These are phyloP conservation scores for Eurypyga helias DNA, from an alignment of 2,113 vertebrate species.

Conservation along the genomic window DNA sequence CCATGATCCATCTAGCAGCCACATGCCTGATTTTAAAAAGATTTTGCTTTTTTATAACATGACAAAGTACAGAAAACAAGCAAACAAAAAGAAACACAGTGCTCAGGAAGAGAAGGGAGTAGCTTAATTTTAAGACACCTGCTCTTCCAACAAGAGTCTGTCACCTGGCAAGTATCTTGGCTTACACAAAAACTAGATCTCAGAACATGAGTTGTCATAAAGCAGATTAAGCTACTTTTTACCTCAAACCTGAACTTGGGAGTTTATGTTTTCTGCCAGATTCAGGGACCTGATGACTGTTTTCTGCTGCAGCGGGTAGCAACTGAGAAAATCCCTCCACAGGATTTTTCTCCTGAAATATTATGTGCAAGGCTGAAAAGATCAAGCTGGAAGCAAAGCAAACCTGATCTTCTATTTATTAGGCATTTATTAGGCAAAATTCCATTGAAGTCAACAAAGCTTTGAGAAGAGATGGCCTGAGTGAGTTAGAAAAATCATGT, in stretches of 20 bases:
- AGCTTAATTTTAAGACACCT: neutral
- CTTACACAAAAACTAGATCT: neutral
- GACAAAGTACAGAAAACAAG: neutral
- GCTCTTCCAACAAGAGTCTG: neutral
- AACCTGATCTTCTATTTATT: neutral
- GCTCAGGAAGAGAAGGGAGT: neutral
- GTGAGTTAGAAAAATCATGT: neutral
- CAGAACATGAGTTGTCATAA: neutral
- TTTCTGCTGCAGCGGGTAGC: neutral
- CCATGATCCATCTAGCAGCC: neutral
- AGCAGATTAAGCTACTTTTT: neutral
- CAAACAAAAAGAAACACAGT: neutral
- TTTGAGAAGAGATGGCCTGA: neutral
- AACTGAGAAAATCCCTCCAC: neutral
- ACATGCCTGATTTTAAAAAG: neutral
- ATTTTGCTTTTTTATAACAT: neutral
- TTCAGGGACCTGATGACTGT: neutral
- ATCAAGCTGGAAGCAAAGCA: neutral
- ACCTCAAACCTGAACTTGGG: neutral
- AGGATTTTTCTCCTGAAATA: neutral
- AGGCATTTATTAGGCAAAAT: neutral
- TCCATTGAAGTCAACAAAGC: neutral
- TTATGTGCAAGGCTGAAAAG: neutral
- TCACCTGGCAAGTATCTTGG: neutral
- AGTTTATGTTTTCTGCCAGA: neutral